phyloP scores from a whole-genome alignment of 23 tunicate genomes.

The Diplosoma virens region DNA sequence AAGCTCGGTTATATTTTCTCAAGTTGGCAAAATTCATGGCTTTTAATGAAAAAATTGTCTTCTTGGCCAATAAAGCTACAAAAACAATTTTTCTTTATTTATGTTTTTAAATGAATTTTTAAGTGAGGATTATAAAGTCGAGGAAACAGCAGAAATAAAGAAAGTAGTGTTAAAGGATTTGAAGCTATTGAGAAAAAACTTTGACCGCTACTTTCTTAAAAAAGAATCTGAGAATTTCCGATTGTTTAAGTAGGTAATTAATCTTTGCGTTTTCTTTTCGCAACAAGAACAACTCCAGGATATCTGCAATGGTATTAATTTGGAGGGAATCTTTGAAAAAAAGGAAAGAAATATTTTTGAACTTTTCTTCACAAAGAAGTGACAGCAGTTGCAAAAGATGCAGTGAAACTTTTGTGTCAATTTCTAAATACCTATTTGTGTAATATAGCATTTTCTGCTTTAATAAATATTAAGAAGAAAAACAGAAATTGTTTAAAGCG shows the following conservation, averaged over 20 bases:
- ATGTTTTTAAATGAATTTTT: constrained; percentile 28
- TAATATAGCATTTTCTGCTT: constrained; percentile 62
- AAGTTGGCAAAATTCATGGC: constrained; percentile 43
- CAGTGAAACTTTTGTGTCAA: constrained; percentile 44
- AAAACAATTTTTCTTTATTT: constrained; percentile 37
- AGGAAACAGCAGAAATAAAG: constrained; percentile 39
- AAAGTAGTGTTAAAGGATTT: constrained; percentile 37
- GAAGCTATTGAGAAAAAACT: constrained; percentile 37
- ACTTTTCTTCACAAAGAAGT: constrained; percentile 15
- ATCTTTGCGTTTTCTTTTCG: constrained; percentile 19
- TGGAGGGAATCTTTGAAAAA: constrained; percentile 25
- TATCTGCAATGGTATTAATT: constrained; percentile 30
- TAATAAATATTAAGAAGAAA: constrained; percentile 35
- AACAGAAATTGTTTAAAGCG: constrained; percentile 52
- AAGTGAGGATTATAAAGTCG: constrained; percentile 43
- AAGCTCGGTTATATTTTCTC: constrained; percentile 48
- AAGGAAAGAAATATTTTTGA: constrained; percentile 29
- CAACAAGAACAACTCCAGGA: constrained; percentile 26
- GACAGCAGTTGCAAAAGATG: constrained; percentile 28
- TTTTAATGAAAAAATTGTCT: constrained; percentile 37
- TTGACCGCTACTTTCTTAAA: constrained; percentile 35
- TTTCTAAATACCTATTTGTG: constrained; percentile 52
- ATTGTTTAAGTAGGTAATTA: constrained; percentile 22
- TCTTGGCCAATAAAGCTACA: constrained; percentile 15
- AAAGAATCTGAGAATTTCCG: constrained; percentile 46